phyloP scores from a whole-genome alignment of 1,140 invertebrate genomes.

The Drosophila tsacasi region DNA sequence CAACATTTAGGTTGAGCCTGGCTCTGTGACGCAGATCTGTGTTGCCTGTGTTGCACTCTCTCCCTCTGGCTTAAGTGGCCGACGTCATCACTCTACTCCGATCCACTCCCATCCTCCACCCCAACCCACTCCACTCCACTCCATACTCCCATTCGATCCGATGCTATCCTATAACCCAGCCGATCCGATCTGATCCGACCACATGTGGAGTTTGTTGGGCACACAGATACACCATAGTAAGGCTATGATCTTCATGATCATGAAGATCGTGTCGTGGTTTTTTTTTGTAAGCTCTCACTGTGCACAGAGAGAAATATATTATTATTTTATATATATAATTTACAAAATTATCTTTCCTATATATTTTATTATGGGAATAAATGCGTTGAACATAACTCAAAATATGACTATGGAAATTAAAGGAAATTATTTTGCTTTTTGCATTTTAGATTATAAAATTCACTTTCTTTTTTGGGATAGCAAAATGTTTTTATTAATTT shows the following conservation, averaged over 20 bases:
- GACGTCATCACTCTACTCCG: constrained; percentile 49
- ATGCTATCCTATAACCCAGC: constrained; percentile 34
- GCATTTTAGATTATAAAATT: not conserved
- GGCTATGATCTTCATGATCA: constrained; percentile 30
- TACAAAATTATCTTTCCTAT: not conserved
- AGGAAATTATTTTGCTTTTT: not conserved
- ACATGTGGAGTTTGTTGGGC: constrained; percentile 82
- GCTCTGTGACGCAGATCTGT: constrained; percentile 57
- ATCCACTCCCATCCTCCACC: constrained; percentile 22
- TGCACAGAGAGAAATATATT: not conserved
- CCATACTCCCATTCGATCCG: constrained; percentile 16
- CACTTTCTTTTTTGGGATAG: not conserved
- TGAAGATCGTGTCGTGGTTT: constrained; percentile 32
- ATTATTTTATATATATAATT: not conserved
- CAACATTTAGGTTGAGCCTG: constrained; percentile 70
- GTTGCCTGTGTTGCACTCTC: constrained; percentile 31
- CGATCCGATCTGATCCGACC: constrained; percentile 47
- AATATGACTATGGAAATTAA: not conserved
- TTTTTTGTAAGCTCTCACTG: constrained; percentile 49
- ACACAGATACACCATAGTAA: constrained; percentile 53
- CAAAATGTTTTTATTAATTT: not conserved
- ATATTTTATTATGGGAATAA: no score
- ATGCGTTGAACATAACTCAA: not conserved
- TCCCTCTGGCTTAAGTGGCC: constrained; percentile 60
- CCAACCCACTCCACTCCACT: not conserved